A percentile compares a stretch with the other conserved stretches of the same genome.
Evolutionary conservation across 2,113 vertebrate genomes (phyloP).

Genomic region (Rhinopomastus cyanomelas): DNA sequence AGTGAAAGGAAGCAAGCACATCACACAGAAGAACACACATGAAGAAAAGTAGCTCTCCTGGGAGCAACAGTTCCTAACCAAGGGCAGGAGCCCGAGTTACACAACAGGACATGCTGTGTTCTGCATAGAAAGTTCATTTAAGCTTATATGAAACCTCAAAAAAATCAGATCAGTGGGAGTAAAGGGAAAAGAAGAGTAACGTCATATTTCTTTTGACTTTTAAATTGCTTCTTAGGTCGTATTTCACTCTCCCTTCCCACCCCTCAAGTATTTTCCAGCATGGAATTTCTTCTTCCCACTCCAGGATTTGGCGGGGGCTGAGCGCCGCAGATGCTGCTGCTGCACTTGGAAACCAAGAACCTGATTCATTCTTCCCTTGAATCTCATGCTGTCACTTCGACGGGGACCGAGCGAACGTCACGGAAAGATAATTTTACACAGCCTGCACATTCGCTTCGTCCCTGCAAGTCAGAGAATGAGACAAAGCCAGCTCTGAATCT

Average conservation of each 20-base stretch:
- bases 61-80: background rate
- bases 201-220: background rate
- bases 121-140: background rate
- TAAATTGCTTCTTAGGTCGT: conserved; percentile 43
- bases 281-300: conserved; percentile 63
- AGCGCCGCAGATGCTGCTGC: conserved; percentile 46
- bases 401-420: background rate
- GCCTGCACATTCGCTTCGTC: background rate
- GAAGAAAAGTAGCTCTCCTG: background rate
- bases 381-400: background rate
- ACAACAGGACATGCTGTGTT: background rate
- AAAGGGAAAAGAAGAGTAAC: background rate
- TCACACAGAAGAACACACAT: background rate
- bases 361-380: conserved; percentile 53
- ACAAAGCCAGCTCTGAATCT: background rate
- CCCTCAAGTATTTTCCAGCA: conserved; percentile 36
- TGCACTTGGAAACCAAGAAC: conserved; percentile 41
- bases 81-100: background rate
- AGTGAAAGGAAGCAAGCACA: background rate
- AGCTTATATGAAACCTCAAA: background rate
- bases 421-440: background rate
- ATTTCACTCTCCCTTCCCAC: background rate
- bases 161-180: background rate
- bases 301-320: conserved; percentile 41
- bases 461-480: background rate